Evolutionary conservation across 2,113 vertebrate genomes (phyloP).

Genomic region (Mohoua ochrocephala): DNA sequence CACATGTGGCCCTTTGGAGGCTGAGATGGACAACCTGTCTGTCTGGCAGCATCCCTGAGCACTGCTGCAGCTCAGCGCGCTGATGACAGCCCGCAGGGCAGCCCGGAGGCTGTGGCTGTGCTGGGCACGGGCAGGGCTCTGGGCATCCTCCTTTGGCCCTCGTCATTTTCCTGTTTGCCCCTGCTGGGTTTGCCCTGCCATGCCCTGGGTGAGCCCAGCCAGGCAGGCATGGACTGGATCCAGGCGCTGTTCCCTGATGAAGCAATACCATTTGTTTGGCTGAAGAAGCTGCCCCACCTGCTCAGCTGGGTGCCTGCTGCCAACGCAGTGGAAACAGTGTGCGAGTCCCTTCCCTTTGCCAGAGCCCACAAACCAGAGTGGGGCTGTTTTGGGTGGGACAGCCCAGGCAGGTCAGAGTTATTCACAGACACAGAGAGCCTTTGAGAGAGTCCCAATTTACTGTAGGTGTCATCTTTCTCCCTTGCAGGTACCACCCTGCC

Average conservation of each 20-base stretch:
- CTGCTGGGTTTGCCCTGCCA: not conserved
- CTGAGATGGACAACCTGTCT: fast-evolving
- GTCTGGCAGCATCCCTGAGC: not conserved
- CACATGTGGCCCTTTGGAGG: not conserved
- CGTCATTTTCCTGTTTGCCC: not conserved
- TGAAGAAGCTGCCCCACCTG: not conserved
- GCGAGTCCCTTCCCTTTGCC: not conserved
- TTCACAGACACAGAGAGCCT: fast-evolving
- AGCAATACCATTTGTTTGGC: not conserved
- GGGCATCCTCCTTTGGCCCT: not conserved
- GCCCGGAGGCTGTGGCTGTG: fast-evolving
- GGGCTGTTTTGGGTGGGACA: not conserved
- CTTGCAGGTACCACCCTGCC: not conserved
- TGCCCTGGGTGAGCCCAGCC: not conserved
- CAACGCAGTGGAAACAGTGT: fast-evolving
- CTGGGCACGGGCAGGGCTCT: fast-evolving
- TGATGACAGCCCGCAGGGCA: not conserved
- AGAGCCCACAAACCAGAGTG: fast-evolving
- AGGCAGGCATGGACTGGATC: not conserved
- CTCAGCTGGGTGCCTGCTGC: not conserved
- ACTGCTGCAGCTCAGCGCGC: fast-evolving
- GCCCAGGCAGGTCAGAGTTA: not conserved
- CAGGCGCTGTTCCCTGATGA: not conserved
- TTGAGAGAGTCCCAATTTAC: not conserved
- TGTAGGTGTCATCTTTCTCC: not conserved